Percentiles rank a stretch among this genome's conserved stretches.
Conservation (phyloP, 2,797 vertebrate species). For the Philypnodon macrostomus region DNA sequence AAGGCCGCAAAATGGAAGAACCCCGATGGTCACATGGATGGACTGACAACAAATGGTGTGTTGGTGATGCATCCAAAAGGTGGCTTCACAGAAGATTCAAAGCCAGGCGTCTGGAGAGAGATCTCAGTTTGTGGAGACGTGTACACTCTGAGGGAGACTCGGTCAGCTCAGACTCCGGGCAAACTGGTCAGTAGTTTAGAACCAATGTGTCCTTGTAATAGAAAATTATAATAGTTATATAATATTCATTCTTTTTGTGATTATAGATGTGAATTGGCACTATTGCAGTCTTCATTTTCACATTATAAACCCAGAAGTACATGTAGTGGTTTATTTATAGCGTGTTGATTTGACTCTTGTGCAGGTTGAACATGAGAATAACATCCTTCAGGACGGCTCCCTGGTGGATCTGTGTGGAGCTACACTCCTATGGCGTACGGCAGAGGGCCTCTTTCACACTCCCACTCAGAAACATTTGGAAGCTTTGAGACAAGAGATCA, state of each 20-base stretch:
- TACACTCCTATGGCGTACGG: constrained; percentile 94
- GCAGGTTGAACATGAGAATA: constrained; percentile 95
- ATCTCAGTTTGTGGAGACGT: constrained; percentile 98
- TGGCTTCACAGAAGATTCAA: constrained; percentile 95
- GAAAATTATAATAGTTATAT: no score
- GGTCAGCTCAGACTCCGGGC: constrained; percentile 93
- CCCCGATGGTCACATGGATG: constrained; percentile 97
- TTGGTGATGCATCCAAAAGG: constrained; percentile 96
- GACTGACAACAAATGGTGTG: constrained; percentile 95
- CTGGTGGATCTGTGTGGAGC: constrained; percentile 96
- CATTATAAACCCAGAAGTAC: no score
- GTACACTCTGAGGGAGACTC: constrained; percentile 94
- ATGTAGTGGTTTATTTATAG: no score
- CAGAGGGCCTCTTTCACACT: constrained; percentile 91
- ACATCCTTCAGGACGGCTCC: constrained; percentile 92
- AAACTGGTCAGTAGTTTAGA: constrained; percentile 82
- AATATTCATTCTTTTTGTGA: no score
- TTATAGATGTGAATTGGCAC: no score
- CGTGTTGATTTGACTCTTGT: constrained; percentile 12
- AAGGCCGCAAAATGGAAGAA: constrained; percentile 99
- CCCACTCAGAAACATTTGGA: constrained; percentile 98
- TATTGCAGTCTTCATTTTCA: no score
- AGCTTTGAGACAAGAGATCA: constrained; percentile 95
- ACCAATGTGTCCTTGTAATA: no score
- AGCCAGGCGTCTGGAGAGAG: constrained; percentile 94